Percentiles rank a stretch among this genome's conserved stretches.
Conservation (phyloP, 2,797 vertebrate species). For the Sardinella longiceps region DNA sequence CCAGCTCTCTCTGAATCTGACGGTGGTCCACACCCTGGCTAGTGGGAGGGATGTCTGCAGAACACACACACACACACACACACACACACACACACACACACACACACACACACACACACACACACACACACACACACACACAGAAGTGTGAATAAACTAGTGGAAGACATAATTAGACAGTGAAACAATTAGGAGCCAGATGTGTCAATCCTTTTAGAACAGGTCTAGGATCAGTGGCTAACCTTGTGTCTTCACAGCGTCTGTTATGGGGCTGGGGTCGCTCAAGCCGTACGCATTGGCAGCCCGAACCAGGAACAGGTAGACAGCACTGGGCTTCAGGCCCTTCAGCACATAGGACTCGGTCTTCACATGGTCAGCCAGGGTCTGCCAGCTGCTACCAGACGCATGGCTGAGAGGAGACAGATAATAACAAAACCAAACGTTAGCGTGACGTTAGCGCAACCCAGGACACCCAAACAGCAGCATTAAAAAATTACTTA, state of each 20-base stretch:
- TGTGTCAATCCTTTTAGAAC: background rate
- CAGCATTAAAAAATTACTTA: no score
- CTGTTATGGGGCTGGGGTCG: slow-evolving; percentile 95
- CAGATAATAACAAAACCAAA: slow-evolving; percentile 31
- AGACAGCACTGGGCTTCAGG: slow-evolving; percentile 93
- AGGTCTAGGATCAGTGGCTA: slow-evolving; percentile 31
- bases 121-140: slow-evolving; percentile 29
- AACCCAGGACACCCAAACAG: no score
- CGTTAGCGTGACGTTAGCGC: background rate
- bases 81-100: slow-evolving; percentile 20
- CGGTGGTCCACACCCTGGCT: slow-evolving; percentile 96
- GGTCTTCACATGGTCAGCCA: slow-evolving; percentile 94
- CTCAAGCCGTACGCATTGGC: slow-evolving; percentile 97
- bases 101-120: slow-evolving; percentile 23
- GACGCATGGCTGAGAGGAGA: slow-evolving; percentile 85
- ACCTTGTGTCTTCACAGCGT: slow-evolving; percentile 98
- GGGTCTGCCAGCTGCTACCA: slow-evolving; percentile 97
- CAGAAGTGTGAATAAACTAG: background rate
- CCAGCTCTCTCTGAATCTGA: slow-evolving; percentile 93
- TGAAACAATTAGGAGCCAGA: background rate
- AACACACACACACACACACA: slow-evolving; percentile 43
- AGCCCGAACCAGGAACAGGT: slow-evolving; percentile 96
- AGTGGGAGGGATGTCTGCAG: slow-evolving; percentile 92
- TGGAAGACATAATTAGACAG: background rate
- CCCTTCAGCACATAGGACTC: slow-evolving; percentile 90